Percentiles rank a stretch among this genome's conserved stretches.
phyloP scores from a whole-genome alignment of 2,113 vertebrate species.

The Tamias sibiricus region DNA sequence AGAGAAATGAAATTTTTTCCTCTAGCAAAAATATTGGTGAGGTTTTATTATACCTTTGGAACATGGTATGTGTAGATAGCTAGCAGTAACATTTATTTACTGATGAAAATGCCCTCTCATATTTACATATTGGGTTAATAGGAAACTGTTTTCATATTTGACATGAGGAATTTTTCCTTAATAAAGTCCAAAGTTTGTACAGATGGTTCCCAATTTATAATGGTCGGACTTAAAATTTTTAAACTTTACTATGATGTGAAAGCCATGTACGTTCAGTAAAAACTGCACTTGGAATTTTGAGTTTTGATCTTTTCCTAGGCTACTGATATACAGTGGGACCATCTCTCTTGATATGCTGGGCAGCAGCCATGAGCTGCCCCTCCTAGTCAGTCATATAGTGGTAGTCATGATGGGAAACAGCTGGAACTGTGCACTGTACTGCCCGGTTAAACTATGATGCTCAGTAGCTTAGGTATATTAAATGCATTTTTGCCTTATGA shows the following conservation, averaged over 20 bases:
- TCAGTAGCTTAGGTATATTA: too few species aligned
- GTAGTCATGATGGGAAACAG: not conserved
- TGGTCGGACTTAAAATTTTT: not conserved
- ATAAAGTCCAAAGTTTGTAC: not conserved
- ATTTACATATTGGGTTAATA: not conserved
- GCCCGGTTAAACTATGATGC: too few species aligned
- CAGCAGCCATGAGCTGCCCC: not conserved
- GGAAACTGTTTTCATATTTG: not conserved
- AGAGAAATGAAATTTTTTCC: constrained; percentile 10
- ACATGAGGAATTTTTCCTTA: not conserved
- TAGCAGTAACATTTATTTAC: constrained; percentile 2
- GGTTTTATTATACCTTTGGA: not conserved
- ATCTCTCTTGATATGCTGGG: not conserved
- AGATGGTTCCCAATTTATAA: not conserved
- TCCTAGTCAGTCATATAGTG: fast-evolving
- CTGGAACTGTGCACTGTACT: not conserved
- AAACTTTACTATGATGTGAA: not conserved
- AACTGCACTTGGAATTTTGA: not conserved
- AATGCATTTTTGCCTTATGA: too few species aligned
- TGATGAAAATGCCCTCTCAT: not conserved
- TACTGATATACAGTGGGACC: not conserved
- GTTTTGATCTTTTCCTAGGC: not conserved
- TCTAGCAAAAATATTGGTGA: not conserved
- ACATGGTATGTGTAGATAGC: not conserved
- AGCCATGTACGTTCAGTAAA: too few species aligned